Conservation (phyloP, 2,888 invertebrate species). For the Thymelicus sylvestris region DNA sequence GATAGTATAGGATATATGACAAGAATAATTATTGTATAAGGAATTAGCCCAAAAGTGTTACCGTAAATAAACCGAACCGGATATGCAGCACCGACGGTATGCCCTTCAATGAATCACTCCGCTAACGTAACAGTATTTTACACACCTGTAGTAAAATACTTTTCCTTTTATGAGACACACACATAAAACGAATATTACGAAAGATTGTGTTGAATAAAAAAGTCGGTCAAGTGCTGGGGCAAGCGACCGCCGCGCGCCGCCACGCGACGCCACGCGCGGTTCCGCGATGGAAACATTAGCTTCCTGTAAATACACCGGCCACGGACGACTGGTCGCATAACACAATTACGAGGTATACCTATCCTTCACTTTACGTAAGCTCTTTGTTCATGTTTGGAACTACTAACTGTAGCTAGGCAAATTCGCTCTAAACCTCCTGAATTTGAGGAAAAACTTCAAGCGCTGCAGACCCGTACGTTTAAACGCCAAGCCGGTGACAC, state of each 20-base stretch:
- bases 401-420: no score
- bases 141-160: constrained; percentile 23
- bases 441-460: no score
- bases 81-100: constrained; percentile 2
- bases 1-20: no score
- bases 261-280: no score
- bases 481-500: no score
- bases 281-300: constrained; percentile 22
- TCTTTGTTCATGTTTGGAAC: no score
- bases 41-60: neutral
- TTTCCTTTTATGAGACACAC: constrained; percentile 24
- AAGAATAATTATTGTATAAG: no score
- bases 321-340: constrained; percentile 6
- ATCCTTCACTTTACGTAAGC: neutral
- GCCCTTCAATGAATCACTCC: constrained; percentile 23
- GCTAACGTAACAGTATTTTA: constrained; percentile 14
- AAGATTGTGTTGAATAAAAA: constrained; percentile 18
- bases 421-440: no score
- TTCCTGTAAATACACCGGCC: constrained; percentile 18
- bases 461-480: no score
- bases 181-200: constrained; percentile 26
- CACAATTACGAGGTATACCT: neutral
- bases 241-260: neutral
- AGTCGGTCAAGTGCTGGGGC: constrained; percentile 33
- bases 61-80: neutral